Percentiles rank a stretch among this genome's conserved stretches.
These are phyloP conservation scores for Piaya cayana DNA, from an alignment of 2,113 vertebrate species.

Conservation along the genomic window DNA sequence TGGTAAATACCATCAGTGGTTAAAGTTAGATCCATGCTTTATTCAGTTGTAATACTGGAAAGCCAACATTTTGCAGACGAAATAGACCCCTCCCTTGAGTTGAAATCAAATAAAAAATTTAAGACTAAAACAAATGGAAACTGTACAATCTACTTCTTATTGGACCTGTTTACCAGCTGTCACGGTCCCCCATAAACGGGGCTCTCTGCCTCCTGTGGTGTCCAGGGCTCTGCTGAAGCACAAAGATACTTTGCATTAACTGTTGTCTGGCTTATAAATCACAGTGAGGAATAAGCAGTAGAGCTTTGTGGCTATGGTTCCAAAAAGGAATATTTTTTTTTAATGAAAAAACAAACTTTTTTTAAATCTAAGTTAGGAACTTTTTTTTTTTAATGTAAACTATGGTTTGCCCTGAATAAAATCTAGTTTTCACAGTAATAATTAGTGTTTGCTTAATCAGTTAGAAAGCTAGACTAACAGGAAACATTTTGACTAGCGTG, in stretches of 20 bases:
- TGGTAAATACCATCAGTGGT: neutral
- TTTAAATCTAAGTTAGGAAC: too few relatives aligned
- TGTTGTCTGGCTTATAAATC: neutral
- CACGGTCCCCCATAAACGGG: neutral
- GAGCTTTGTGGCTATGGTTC: neutral
- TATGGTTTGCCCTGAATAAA: neutral
- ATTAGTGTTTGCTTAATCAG: neutral
- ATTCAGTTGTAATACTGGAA: neutral
- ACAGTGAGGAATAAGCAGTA: neutral
- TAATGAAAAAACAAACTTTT: neutral
- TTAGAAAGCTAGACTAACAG: neutral
- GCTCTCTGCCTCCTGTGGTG: neutral
- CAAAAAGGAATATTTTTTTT: neutral
- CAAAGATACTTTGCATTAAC: neutral
- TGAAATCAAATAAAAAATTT: neutral
- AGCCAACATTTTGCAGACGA: neutral
- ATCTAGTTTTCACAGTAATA: neutral
- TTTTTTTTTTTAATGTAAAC: neutral
- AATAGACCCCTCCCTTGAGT: neutral
- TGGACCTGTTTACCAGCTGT: neutral
- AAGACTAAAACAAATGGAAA: neutral
- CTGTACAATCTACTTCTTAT: neutral
- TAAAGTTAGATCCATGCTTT: neutral
- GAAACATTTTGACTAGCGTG: neutral
- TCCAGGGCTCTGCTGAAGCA: neutral